Conservation (phyloP, 2,888 invertebrate species). For the Phanerotoma sp. region DNA sequence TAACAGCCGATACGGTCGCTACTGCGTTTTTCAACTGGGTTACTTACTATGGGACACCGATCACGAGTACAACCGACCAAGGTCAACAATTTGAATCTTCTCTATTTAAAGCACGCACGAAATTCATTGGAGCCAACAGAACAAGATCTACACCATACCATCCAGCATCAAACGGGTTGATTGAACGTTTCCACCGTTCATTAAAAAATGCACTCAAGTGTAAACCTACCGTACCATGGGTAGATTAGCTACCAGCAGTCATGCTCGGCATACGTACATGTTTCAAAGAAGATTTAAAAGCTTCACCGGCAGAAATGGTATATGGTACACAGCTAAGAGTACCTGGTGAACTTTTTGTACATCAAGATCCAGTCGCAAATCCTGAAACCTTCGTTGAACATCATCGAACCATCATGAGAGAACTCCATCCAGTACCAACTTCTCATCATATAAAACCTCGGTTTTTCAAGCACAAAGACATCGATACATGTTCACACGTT, state of each 20-base stretch:
- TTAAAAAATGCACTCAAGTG: slow-evolving; percentile 27
- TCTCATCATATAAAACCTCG: slow-evolving; percentile 18
- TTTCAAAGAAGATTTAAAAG: slow-evolving; percentile 6
- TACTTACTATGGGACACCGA: slow-evolving; percentile 41
- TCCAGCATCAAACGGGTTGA: slow-evolving; percentile 38
- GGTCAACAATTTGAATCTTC: slow-evolving; percentile 39
- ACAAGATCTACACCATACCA: slow-evolving; percentile 36
- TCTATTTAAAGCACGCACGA: slow-evolving; percentile 31
- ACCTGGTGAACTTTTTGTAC: slow-evolving; percentile 15
- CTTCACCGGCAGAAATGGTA: slow-evolving; percentile 6
- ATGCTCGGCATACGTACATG: slow-evolving; percentile 7
- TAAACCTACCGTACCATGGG: slow-evolving; percentile 1
- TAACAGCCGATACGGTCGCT: slow-evolving; percentile 36
- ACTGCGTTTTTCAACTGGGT: slow-evolving; percentile 40
- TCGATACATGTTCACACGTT: slow-evolving; percentile 17
- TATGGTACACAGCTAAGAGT: slow-evolving; percentile 6
- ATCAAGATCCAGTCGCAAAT: not conserved
- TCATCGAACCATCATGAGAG: slow-evolving; percentile 13
- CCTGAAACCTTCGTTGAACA: slow-evolving; percentile 8
- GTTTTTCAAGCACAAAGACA: slow-evolving; percentile 9
- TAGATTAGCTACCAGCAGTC: slow-evolving; percentile 1
- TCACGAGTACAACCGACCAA: slow-evolving; percentile 41
- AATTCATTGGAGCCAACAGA: slow-evolving; percentile 27
- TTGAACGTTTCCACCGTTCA: slow-evolving; percentile 28
- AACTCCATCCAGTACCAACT: slow-evolving; percentile 5